Conservation (phyloP, 2,888 invertebrate genomes). For the Catocala sponsa region DNA sequence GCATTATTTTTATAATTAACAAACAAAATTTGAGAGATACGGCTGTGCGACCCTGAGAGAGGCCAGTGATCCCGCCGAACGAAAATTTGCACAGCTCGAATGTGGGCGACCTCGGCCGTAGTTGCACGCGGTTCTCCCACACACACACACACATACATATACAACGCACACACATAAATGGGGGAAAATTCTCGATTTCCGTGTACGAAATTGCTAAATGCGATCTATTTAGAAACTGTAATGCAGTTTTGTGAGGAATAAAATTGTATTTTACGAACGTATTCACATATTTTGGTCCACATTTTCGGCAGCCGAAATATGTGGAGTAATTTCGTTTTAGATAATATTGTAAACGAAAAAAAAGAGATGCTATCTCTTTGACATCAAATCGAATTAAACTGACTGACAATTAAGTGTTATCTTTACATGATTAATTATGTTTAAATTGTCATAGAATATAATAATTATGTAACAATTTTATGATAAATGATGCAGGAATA, state of each 20-base stretch:
- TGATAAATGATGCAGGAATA: too few relatives aligned
- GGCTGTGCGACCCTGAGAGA: slow-evolving; percentile 81
- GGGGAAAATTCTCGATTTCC: slow-evolving; percentile 82
- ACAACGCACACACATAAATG: slow-evolving; percentile 44
- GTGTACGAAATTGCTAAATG: slow-evolving; percentile 53
- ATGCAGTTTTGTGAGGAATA: slow-evolving; percentile 25
- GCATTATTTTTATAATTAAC: slow-evolving; percentile 89
- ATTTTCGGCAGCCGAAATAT: too few relatives aligned
- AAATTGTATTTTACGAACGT: slow-evolving; percentile 12
- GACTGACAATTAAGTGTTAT: too few relatives aligned
- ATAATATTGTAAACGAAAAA: too few relatives aligned
- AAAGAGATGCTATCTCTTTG: too few relatives aligned
- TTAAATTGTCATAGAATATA: too few relatives aligned
- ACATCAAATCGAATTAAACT: too few relatives aligned
- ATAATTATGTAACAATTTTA: too few relatives aligned
- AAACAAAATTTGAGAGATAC: slow-evolving; percentile 88
- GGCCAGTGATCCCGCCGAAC: slow-evolving; percentile 83
- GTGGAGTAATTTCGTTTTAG: too few relatives aligned
- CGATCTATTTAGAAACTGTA: slow-evolving; percentile 25
- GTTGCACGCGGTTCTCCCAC: slow-evolving; percentile 77
- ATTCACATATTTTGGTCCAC: neutral
- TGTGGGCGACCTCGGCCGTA: slow-evolving; percentile 87
- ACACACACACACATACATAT: slow-evolving; percentile 54
- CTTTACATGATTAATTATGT: too few relatives aligned
- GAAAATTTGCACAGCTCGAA: slow-evolving; percentile 87